These are phyloP conservation scores for Caenorhabditis latens DNA, from an alignment of 1,140 invertebrate genomes.

Conservation along the genomic window DNA sequence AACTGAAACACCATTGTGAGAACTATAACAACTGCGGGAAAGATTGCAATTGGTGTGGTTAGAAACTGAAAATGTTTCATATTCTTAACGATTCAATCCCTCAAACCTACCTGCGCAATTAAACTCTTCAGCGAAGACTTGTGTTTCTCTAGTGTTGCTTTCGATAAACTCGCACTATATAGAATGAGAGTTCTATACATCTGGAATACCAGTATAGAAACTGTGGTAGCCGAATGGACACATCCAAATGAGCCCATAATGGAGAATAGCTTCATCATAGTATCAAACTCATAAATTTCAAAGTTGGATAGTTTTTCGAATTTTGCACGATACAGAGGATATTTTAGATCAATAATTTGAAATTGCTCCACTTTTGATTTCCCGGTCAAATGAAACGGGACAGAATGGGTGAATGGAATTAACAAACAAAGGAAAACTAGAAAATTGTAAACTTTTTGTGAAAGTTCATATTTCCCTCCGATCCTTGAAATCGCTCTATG, in stretches of 20 bases:
- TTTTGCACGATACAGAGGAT: not conserved
- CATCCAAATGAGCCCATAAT: not conserved
- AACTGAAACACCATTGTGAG: not conserved
- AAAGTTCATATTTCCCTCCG: not conserved
- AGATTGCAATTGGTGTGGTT: not conserved
- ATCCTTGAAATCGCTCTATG: not conserved
- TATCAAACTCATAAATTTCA: not conserved
- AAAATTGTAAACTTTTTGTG: not conserved
- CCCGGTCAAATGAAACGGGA: not conserved
- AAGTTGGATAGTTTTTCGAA: not conserved
- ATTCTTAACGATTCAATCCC: no score
- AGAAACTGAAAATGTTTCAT: not conserved
- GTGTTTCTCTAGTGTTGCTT: not conserved
- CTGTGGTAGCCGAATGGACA: not conserved
- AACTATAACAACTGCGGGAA: not conserved
- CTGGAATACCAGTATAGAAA: not conserved
- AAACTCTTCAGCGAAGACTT: not conserved
- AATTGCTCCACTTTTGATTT: not conserved
- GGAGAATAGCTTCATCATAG: not conserved
- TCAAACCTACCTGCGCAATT: not conserved
- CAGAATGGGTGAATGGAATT: not conserved
- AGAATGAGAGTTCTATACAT: not conserved
- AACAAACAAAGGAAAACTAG: not conserved
- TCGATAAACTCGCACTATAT: not conserved
- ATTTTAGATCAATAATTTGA: not conserved